phyloP scores from a whole-genome alignment of 1,140 invertebrate species.

The Sycobia sp. region DNA sequence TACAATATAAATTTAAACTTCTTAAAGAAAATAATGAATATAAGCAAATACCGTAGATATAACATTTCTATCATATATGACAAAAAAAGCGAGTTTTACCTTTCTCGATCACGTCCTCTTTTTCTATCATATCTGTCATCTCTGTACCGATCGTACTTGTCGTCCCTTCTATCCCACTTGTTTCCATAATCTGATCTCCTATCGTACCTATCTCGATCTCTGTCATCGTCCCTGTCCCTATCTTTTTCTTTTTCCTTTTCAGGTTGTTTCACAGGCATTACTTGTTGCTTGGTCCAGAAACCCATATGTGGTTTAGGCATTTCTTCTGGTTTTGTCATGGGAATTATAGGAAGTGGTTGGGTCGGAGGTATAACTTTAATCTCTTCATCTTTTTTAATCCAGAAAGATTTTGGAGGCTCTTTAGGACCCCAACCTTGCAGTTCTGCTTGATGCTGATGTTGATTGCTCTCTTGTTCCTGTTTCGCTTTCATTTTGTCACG shows the following conservation, averaged over 20 bases:
- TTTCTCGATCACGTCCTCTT: conserved; percentile 51
- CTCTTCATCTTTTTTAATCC: conserved; percentile 60
- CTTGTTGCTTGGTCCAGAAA: conserved; percentile 61
- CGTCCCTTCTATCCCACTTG: conserved; percentile 27
- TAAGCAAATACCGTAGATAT: too few relatives aligned
- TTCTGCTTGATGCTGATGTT: conserved; percentile 42
- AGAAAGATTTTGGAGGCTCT: conserved; percentile 57
- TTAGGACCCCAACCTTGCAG: conserved; percentile 57
- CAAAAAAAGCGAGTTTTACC: conserved; percentile 27
- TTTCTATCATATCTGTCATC: conserved; percentile 55
- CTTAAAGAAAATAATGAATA: too few relatives aligned
- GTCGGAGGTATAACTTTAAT: conserved; percentile 36
- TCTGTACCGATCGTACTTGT: conserved; percentile 25
- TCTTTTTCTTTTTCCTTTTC: conserved; percentile 46
- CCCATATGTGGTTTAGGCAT: conserved; percentile 61
- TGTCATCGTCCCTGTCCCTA: conserved; percentile 42
- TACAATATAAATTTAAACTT: neutral
- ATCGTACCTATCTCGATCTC: conserved; percentile 49
- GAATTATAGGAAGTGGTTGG: conserved; percentile 34
- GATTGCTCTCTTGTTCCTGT: conserved; percentile 42
- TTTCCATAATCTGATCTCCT: conserved; percentile 35
- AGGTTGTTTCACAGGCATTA: conserved; percentile 53
- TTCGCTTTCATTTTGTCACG: conserved; percentile 59
- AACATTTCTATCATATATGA: too few relatives aligned
- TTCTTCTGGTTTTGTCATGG: conserved; percentile 53